Base-by-base conservation (phyloP, 2,113 vertebrate genomes). In the Halcyon senegalensis region DNA sequence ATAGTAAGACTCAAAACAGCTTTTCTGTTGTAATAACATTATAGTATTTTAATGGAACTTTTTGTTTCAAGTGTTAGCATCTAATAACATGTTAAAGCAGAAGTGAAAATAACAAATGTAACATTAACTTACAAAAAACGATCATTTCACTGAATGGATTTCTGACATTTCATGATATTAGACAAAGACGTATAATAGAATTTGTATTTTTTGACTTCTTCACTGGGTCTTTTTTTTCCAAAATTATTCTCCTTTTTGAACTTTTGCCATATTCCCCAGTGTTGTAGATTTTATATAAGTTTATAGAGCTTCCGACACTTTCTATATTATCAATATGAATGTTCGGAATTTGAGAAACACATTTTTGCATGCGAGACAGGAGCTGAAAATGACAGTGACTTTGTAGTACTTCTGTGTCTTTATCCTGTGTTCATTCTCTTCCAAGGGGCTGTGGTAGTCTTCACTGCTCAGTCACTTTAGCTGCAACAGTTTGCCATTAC, bases 91-190 rank as follows among this genome's bases (percentile, higher is more conserved):
- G 28, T 37, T 46, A 69, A 85, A 75, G 3, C 7, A 9, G 8
- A 8, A 78, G 3, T 16, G 6, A 56, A 86, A 70, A 55, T 17
- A 39, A 33, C 21, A 63, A 73, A 44, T 20, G 4, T 13, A 43
- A 1, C 1, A 1, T 78, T 81, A 82, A 31, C 23, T 46, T 62
- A 55, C 2, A 62, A 21, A 13, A 70, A 4, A 2, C n/a, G 7
- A 18, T 37, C 0, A 11, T 82, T 90, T 58, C 11, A 4, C 8
- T 56, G 13, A 33, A 14, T 28, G 9, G 2, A 1, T 44, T 7
- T 43, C 7, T 44, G 44, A 11, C 28, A 46, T 64, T 37, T 13
- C 25, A 41, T 39, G 7, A 72, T 78, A 53, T 50, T 21, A 79
- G 28, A 51, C 25, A 56, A 60, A 75, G 31, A 33, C 10, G 25